Evolutionary conservation across 2,113 vertebrate genomes (phyloP), one percentile per base, ranked within the genome.

Genomic region (Megaceryle torquata): DNA sequence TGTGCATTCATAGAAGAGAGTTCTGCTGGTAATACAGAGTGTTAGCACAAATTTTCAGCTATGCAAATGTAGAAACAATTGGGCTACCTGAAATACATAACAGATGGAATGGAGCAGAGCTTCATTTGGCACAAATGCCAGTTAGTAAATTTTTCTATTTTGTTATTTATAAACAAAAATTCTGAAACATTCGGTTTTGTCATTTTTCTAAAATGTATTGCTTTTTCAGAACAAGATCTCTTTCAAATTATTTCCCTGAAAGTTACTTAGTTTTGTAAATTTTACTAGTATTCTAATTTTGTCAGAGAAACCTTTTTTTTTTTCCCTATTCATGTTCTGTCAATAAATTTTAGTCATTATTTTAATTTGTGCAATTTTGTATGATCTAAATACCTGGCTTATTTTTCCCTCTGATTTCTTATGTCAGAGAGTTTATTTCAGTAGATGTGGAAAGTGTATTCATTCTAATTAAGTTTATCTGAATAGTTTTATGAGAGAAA

Each of bases 381-480:
- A 6, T 61, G 13, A 33, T 87, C 26, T 71, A 57, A 85, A 28
- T 87, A 85, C 69, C 41, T 72, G 54, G 5, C 35, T 71, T 76
- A 39, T 26, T 82, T 93, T 88, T 48, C 16, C 14, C 3, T 71
- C n/a, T 80, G 28, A 48, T 54, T 70, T 88, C n/a, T 81, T 70
- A 51, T 78, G 21, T 85, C 28, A 46, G 35, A 79, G 25, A 53
- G 17, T 51, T 89, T 82, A 64, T 86, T 90, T 92, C 75, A 22
- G 50, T 61, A 41, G 22, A 56, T 13, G 26, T 7, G 2, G 37
- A 54, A 65, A 61, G 11, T 9, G 29, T 74, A 91, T 26, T 81
- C 3, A 70, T 92, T 90, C 56, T 88, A 84, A 68, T 88, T 37
- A 93, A 78, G 39, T 83, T 86, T 88, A 51, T 82, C 12, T 85